phyloP scores from a whole-genome alignment of 2,797 vertebrate genomes.

The Lepidocolaptes lacrymiger region DNA sequence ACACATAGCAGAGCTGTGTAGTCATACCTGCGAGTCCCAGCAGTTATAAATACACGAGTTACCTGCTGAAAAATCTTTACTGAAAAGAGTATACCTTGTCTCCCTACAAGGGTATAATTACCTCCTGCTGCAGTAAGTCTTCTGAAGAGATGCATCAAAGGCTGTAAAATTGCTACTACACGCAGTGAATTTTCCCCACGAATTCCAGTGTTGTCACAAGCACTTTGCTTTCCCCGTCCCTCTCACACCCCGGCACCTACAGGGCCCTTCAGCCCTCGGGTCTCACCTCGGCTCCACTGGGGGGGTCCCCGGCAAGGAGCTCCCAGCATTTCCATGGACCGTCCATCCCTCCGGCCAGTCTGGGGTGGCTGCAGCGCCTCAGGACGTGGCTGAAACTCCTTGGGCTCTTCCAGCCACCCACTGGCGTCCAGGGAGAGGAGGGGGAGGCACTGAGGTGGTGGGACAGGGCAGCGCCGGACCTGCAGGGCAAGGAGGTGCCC shows the following conservation, averaged over 20 bases:
- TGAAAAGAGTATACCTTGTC: neutral
- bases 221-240: neutral
- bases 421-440: accelerated
- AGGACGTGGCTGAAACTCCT: accelerated
- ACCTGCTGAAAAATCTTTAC: neutral
- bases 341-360: accelerated
- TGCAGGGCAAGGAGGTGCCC: accelerated
- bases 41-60: neutral
- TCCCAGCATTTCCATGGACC: accelerated
- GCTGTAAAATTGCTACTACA: neutral
- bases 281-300: neutral
- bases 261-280: neutral
- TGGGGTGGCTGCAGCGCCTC: accelerated
- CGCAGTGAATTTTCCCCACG: neutral
- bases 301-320: accelerated
- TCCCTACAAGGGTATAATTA: neutral
- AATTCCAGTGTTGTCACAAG: accelerated
- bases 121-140: neutral
- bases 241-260: accelerated
- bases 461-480: neutral
- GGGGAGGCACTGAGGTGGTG: accelerated
- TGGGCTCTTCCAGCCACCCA: accelerated
- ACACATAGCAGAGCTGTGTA: neutral
- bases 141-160: neutral
- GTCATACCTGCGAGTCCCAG: neutral